Evolutionary conservation across 2,113 vertebrate genomes (phyloP).

Genomic region (Dipodomys stephensi): DNA sequence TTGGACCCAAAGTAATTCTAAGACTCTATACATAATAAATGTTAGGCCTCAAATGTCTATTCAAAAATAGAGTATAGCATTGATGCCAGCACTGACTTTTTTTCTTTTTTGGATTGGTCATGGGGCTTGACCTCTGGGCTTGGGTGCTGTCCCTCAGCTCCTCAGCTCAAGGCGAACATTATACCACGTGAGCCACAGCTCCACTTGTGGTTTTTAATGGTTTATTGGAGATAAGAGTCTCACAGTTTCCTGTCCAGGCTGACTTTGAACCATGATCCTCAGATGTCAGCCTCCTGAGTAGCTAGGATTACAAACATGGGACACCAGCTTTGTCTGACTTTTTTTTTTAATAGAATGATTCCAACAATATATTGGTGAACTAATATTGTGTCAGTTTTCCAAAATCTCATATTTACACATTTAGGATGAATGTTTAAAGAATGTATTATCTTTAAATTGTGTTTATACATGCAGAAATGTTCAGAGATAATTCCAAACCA

Average conservation of each 20-base stretch:
- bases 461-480: slow-evolving; percentile 59
- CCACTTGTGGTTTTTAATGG: too few species aligned
- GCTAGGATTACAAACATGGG: too few species aligned
- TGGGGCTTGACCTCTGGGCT: too few species aligned
- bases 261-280: too few species aligned
- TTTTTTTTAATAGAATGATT: slow-evolving; percentile 60
- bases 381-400: slow-evolving; percentile 42
- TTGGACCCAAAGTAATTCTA: slow-evolving; percentile 56
- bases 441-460: slow-evolving; percentile 77
- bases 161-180: too few species aligned
- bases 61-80: slow-evolving; percentile 65
- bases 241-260: too few species aligned
- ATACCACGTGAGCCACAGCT: too few species aligned
- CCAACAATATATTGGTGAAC: slow-evolving; percentile 69
- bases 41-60: slow-evolving; percentile 53
- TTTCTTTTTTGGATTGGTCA: background rate
- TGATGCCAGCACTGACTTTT: slow-evolving; percentile 63
- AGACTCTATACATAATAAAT: slow-evolving; percentile 64
- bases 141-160: too few species aligned
- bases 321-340: too few species aligned
- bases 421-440: slow-evolving; percentile 52
- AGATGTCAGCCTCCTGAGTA: too few species aligned
- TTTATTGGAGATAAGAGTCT: too few species aligned
- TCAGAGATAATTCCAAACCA: slow-evolving; percentile 15
- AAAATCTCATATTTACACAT: slow-evolving; percentile 56